Base-by-base conservation (phyloP, 2,113 vertebrate species). In the Seriola dumerili region DNA sequence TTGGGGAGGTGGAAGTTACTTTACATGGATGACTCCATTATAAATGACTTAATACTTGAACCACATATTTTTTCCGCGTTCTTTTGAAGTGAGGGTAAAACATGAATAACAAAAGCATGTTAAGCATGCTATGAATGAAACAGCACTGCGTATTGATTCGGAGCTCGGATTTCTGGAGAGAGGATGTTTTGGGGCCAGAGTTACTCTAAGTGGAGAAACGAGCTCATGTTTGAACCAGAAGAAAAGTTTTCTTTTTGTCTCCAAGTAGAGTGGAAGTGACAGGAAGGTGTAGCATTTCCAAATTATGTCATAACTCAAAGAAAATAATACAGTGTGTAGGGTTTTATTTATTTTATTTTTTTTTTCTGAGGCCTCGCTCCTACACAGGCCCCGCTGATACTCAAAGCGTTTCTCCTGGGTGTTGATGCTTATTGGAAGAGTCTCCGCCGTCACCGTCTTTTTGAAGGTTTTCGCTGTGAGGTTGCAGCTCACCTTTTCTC, bases 381-480 rank as follows among this genome's bases (percentile, higher is more conserved):
- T 10, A 3, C 44, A 0, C 62, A 5, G 76, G 85, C 83, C 86
- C 76, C 71, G 46, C 66, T 70, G 75, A 66, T 78, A 14, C 72
- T 78, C 42, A 0, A 12, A 76, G 85, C 46, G 0, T 34, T 70
- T 25, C 72, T 80, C 46, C 72, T 57, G 81, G 83, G 75, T 58
- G 48, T 70, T 55, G 86, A 44, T 84, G 86, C 79, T 89, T 64
- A 78, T 78, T 75, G 76, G 81, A 74, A 7, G 76, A 85, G 90
- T 75, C 90, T 87, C 40, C 10, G 9, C 40, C 84, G 44, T 78
- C 88, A 50, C 79, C 64, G 80, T 79, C 87, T 84, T 89, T 89
- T 80, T 88, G 84, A 82, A 76, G 85, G 76, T 29, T 29, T 29
- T 78, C 6, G 75, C 70, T 71, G 55, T 42, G 34, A 58, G 61